Evolutionary conservation across 2,888 invertebrate species (phyloP).

Genomic region (Siphlonurus alternatus): DNA sequence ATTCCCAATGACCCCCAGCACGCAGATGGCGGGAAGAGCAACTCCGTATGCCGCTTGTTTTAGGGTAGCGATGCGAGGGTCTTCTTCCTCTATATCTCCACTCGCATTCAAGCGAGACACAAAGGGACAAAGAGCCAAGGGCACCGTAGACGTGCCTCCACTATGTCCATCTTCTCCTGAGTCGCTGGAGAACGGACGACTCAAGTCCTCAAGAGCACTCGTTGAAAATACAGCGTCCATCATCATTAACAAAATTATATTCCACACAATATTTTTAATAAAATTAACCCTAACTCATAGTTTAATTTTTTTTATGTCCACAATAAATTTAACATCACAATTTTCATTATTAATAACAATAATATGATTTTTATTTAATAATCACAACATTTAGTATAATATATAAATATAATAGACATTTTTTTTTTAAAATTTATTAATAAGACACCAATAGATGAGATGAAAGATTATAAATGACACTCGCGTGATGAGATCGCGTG

Average conservation of each 20-base stretch:
- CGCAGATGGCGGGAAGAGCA: conserved; percentile 48
- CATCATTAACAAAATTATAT: not conserved
- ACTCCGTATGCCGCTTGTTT: conserved; percentile 46
- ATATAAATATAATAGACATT: no score
- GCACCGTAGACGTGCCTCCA: not conserved
- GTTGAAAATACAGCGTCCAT: conserved; percentile 1
- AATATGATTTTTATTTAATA: no score
- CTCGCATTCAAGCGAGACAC: not conserved
- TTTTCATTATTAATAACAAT: no score
- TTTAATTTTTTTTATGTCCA: no score
- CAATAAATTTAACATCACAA: no score
- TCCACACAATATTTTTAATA: not conserved
- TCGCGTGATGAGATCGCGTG: no score
- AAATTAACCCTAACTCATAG: no score
- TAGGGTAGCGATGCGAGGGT: conserved; percentile 39
- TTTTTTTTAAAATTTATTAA: no score
- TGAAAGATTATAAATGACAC: no score
- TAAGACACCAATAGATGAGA: no score
- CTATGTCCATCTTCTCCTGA: not conserved
- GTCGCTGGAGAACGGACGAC: not conserved
- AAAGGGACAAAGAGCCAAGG: not conserved
- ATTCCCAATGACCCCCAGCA: conserved; percentile 59
- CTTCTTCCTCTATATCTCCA: conserved; percentile 26
- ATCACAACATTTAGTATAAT: no score
- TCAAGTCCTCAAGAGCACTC: not conserved